Evolutionary conservation across 1,140 invertebrate genomes (phyloP).

Genomic region (Sarcophaga bullata): DNA sequence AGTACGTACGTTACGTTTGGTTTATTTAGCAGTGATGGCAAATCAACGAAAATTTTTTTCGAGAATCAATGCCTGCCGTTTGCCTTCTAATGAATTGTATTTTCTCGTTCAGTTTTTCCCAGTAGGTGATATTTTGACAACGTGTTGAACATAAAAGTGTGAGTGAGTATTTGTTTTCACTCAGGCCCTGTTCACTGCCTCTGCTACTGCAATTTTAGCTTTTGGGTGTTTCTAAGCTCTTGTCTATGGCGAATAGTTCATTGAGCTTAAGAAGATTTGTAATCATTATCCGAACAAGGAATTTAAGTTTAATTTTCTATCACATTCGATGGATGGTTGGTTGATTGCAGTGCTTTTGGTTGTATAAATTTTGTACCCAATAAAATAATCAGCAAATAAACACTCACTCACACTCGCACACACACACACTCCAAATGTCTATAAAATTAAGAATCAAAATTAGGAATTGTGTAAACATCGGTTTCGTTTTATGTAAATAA

Average conservation of each 20-base stretch:
- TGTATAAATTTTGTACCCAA: too few relatives aligned
- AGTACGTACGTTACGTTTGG: not conserved
- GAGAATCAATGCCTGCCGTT: too few relatives aligned
- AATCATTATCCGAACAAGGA: conserved; percentile 6
- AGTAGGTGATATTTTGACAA: not conserved
- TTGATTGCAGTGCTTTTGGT: too few relatives aligned
- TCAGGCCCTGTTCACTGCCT: too few relatives aligned
- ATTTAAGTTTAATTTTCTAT: not conserved
- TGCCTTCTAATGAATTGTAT: not conserved
- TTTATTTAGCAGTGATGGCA: not conserved
- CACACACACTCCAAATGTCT: not conserved
- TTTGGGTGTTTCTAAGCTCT: not conserved
- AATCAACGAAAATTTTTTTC: not conserved
- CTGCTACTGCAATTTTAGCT: not conserved
- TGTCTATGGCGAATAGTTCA: not conserved
- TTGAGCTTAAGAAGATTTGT: conserved; percentile 18
- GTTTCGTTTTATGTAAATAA: not conserved
- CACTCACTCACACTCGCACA: too few relatives aligned
- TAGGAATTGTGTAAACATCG: not conserved
- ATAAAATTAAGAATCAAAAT: not conserved
- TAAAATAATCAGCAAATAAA: too few relatives aligned
- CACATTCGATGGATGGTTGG: too few relatives aligned
- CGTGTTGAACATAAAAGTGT: not conserved
- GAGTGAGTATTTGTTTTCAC: not conserved
- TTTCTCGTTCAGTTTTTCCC: not conserved